Evolutionary conservation across 1,140 invertebrate genomes (phyloP), one percentile per base, ranked within the genome.

Genomic region (Cydia strobilella): DNA sequence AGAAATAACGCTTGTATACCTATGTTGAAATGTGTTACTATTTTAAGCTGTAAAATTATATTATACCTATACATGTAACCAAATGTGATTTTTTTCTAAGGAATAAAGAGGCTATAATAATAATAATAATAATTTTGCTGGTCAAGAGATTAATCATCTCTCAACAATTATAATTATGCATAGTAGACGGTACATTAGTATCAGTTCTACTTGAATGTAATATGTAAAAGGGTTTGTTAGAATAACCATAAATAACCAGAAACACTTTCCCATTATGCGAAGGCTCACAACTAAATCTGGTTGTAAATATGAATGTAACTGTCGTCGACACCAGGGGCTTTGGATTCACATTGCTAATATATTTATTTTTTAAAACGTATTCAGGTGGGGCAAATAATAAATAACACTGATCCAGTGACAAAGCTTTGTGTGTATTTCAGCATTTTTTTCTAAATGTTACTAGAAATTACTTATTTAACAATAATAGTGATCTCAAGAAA

Each of bases 161-260:
- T 31, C 31, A 31, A 31, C 31, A 31, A 31, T 42, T 12, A 12
- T 42, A n/a, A n/a, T n/a, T n/a, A 42, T 42, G 9, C 5, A 12
- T 42, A 12, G 45, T 15, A 48, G 4, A 48, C 12, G 4, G 45
- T 48, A 48, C 12, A 48, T 15, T 48, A 48, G 15, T 3, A 48
- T 39, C 31, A 39, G 45, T 15, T 15, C 51, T 54, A 54, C n/a
- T 9, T 23, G n/a, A 23, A 23, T 23, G 18, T 23, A 23, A 59
- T 23, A 23, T 59, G 54, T 59, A 23, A 59, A 59, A n/a, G 54
- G 18, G 54, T n/a, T 59, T 20, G 54, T 59, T 23, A 59, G 20
- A 59, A 59, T 59, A 10, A 59, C 54, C 54, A 59, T 59, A 59
- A 59, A 59, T 59, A 59, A 59, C 54, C 20, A 23, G 54, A 59